A percentile compares a stretch with the other conserved stretches of the same genome.
Evolutionary conservation across 2,888 invertebrate species (phyloP).

Genomic region (Mamestra brassicae): DNA sequence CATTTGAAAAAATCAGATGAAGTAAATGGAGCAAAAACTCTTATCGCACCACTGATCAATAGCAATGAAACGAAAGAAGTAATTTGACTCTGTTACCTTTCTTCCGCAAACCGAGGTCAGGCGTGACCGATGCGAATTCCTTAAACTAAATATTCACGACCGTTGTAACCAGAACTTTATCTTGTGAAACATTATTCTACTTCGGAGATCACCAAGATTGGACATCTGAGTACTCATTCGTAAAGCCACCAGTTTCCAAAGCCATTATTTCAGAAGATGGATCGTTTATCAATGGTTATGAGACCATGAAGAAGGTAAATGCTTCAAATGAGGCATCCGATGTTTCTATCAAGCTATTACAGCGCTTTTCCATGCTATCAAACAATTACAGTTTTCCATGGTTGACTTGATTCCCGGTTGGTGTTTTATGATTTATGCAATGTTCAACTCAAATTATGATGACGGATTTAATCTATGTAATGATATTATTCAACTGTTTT

Average conservation of each 20-base stretch:
- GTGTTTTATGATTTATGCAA: conserved; percentile 50
- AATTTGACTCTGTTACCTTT: conserved; percentile 82
- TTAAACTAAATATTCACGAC: conserved; percentile 75
- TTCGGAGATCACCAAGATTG: conserved; percentile 63
- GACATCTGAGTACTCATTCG: conserved; percentile 60
- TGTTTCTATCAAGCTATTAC: conserved; percentile 66
- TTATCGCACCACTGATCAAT: conserved; percentile 74
- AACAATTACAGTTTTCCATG: conserved; percentile 64
- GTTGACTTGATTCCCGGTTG: conserved; percentile 49
- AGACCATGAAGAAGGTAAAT: conserved; percentile 78
- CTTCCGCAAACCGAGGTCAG: conserved; percentile 88
- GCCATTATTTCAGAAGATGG: conserved; percentile 64
- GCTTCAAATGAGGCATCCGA: conserved; percentile 73
- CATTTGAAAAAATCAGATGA: conserved; percentile 65
- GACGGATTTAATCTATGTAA: conserved; percentile 52
- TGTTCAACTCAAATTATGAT: conserved; percentile 41
- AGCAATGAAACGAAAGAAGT: conserved; percentile 84
- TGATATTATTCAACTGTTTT: conserved; percentile 52
- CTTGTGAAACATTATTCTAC: conserved; percentile 58
- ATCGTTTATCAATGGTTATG: conserved; percentile 69
- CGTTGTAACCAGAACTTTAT: conserved; percentile 67
- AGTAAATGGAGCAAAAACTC: conserved; percentile 78
- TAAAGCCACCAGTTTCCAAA: conserved; percentile 61
- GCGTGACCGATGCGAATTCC: conserved; percentile 86
- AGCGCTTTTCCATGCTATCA: conserved; percentile 62